These are phyloP conservation scores for Drosophila demipolita DNA, from an alignment of 2,888 invertebrate genomes.

Conservation along the genomic window DNA sequence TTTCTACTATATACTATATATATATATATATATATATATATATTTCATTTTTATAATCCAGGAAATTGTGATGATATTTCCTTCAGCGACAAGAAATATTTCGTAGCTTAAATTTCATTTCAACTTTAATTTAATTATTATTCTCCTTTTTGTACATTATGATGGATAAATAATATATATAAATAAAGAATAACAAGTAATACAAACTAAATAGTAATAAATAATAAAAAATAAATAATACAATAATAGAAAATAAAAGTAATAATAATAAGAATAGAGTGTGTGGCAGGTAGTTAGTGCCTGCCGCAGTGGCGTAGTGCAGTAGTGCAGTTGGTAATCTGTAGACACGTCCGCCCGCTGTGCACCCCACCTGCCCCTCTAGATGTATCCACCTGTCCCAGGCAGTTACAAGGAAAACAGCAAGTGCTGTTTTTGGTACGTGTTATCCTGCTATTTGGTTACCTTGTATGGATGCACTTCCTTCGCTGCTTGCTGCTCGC, in stretches of 20 bases:
- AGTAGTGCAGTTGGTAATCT: conserved; percentile 46
- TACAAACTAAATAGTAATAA: not conserved
- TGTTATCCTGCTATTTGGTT: conserved; percentile 78
- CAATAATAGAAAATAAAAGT: not conserved
- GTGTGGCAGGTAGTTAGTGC: conserved; percentile 18
- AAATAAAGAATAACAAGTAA: not conserved
- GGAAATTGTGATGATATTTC: no score
- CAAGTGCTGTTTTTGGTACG: conserved; percentile 73
- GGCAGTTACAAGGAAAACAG: conserved; percentile 26
- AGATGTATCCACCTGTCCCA: not conserved
- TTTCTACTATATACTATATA: no score
- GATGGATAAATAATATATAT: not conserved
- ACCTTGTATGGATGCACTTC: conserved; percentile 79
- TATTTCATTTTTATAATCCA: no score
- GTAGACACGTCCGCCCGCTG: conserved; percentile 14
- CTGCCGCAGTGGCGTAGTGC: conserved; percentile 10
- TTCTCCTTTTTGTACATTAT: no score
- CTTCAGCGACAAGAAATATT: no score
- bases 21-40: no score
- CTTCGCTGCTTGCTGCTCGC: conserved; percentile 34
- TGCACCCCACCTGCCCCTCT: not conserved
- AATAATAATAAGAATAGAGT: not conserved
- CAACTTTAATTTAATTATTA: no score
- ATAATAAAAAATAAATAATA: not conserved
- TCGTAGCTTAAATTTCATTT: no score